A percentile compares a stretch with the other conserved stretches of the same genome.
Evolutionary conservation across 1,140 invertebrate genomes (phyloP).

Genomic region (Hesperophylax magnus): DNA sequence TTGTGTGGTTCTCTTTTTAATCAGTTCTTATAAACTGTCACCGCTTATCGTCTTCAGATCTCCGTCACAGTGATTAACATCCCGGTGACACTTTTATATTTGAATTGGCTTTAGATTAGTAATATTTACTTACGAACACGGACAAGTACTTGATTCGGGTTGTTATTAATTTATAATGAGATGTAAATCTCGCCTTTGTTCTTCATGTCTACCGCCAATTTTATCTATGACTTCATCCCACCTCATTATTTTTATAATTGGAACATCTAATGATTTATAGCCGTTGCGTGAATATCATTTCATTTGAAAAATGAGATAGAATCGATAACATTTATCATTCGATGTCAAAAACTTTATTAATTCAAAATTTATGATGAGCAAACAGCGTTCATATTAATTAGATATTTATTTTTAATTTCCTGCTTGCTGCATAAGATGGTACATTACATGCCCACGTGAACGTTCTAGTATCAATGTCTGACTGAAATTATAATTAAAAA

Average conservation of each 20-base stretch:
- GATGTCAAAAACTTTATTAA: constrained; percentile 22
- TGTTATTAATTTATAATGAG: constrained; percentile 41
- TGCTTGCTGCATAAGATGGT: not conserved
- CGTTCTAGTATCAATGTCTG: too few relatives aligned
- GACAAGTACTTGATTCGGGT: too few relatives aligned
- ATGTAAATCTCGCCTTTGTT: constrained; percentile 45
- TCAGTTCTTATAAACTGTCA: too few relatives aligned
- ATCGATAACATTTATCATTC: constrained; percentile 17
- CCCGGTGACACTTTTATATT: constrained; percentile 43
- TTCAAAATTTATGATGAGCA: constrained; percentile 14
- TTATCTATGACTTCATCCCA: constrained; percentile 41
- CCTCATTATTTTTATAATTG: constrained; percentile 38
- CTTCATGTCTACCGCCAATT: constrained; percentile 37
- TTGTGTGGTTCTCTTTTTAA: too few relatives aligned
- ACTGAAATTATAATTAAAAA: too few relatives aligned
- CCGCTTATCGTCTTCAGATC: not conserved
- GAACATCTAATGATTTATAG: constrained; percentile 38
- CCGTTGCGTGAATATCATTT: not conserved
- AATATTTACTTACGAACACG: not conserved
- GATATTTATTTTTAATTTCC: constrained; percentile 14
- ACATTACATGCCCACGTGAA: too few relatives aligned
- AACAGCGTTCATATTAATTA: constrained; percentile 14
- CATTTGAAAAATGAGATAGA: constrained; percentile 1
- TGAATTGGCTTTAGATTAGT: constrained; percentile 42
- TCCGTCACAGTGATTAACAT: constrained; percentile 41